Evolutionary conservation across 2,797 vertebrate species (phyloP).

Genomic region (Pempheris klunzingeri): DNA sequence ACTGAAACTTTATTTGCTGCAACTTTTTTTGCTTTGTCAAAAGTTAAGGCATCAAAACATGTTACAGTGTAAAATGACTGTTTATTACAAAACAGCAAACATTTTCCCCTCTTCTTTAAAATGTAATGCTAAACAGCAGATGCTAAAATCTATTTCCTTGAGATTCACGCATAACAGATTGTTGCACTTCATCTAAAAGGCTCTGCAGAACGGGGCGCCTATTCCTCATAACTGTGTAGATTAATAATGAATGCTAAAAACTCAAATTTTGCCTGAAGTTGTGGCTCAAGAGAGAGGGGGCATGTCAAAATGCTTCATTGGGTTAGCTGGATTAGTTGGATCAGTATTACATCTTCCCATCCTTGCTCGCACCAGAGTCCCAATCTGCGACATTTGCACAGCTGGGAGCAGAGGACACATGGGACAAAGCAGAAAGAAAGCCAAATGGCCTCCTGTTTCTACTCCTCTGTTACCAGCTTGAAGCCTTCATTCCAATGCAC

Average conservation of each 20-base stretch:
- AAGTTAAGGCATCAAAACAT: not conserved
- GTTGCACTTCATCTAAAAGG: constrained; percentile 53
- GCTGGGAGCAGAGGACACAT: constrained; percentile 76
- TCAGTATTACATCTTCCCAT: constrained; percentile 66
- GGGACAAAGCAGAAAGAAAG: constrained; percentile 76
- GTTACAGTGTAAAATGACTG: not conserved
- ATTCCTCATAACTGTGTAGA: constrained; percentile 52
- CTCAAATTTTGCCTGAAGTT: constrained; percentile 73
- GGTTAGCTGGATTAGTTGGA: constrained; percentile 70
- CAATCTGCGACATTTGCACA: constrained; percentile 71
- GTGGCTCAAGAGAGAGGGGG: constrained; percentile 50
- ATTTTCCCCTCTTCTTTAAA: constrained; percentile 32
- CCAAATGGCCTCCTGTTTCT: constrained; percentile 78
- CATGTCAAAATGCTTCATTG: constrained; percentile 74
- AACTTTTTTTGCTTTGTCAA: constrained; percentile 15
- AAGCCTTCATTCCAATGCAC: constrained; percentile 71
- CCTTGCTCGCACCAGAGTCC: constrained; percentile 65
- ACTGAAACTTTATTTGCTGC: not conserved
- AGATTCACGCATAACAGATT: constrained; percentile 49
- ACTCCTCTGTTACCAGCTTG: constrained; percentile 71
- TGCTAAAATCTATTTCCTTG: constrained; percentile 40
- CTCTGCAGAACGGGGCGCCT: constrained; percentile 17
- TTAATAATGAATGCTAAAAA: constrained; percentile 82
- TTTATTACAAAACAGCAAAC: not conserved
- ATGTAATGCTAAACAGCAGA: constrained; percentile 40